Percentiles rank a stretch among this genome's conserved stretches.
These are phyloP conservation scores for Epinephelus awoara DNA, from an alignment of 2,797 vertebrate species.

Conservation along the genomic window DNA sequence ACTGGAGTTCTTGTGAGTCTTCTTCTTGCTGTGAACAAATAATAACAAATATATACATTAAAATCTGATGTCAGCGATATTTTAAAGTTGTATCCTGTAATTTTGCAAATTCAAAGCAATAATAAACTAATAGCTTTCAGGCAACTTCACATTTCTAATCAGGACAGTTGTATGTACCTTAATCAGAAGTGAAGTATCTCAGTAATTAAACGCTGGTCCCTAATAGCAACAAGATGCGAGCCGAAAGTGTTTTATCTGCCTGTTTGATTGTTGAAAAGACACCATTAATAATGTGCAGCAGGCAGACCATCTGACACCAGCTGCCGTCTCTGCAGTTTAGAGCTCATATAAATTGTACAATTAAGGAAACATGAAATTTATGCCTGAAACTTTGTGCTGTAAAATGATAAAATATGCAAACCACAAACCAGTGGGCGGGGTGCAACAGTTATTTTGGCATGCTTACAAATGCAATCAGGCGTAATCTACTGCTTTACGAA, in stretches of 20 bases:
- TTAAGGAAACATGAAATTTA: slow-evolving; percentile 19
- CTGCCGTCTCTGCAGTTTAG: slow-evolving; percentile 9
- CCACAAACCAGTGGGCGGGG: background rate
- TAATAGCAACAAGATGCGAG: slow-evolving; percentile 25
- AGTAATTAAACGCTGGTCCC: slow-evolving; percentile 27
- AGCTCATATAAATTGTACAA: slow-evolving; percentile 6
- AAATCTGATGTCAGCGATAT: background rate
- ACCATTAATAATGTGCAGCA: slow-evolving; percentile 41
- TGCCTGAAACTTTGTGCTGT: slow-evolving; percentile 15
- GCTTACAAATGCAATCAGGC: slow-evolving; percentile 8
- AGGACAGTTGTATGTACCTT: slow-evolving; percentile 1
- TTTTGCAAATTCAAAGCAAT: background rate
- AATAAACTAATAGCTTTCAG: slow-evolving; percentile 7
- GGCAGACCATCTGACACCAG: slow-evolving; percentile 31
- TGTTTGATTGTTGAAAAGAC: slow-evolving; percentile 27
- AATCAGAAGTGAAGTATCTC: slow-evolving; percentile 20
- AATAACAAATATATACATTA: background rate
- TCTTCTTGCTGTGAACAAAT: background rate
- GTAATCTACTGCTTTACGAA: slow-evolving; percentile 1
- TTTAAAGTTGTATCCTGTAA: slow-evolving; percentile 1
- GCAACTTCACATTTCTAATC: slow-evolving; percentile 9
- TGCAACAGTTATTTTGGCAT: slow-evolving; percentile 1
- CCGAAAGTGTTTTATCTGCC: slow-evolving; percentile 43
- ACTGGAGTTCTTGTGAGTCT: background rate
- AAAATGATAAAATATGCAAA: slow-evolving; percentile 28